Base-by-base conservation (phyloP, 2,888 invertebrate genomes). In the Xestia rhomboidea region DNA sequence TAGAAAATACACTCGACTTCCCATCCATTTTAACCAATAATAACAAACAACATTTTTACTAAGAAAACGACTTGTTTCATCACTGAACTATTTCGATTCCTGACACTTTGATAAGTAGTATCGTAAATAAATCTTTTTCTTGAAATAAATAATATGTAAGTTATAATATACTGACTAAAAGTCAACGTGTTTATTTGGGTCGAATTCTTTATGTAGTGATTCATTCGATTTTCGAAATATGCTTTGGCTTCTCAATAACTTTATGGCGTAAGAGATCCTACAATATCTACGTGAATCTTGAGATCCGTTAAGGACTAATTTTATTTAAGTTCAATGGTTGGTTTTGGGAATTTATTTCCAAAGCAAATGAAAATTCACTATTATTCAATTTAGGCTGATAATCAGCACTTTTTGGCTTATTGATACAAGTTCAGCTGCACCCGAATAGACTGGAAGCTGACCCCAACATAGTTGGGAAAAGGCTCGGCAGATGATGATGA, bases 21-120 rank as follows among this genome's bases (percentile, higher is more conserved):
- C 71, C 75, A 67, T 81, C 68, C 54, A 79, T 84, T 81, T 79
- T 34, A 8, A 51, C 63, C 41, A 62, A 63, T 6, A 86, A 84
- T 76, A 87, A 87, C 73, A 87, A 87, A 88, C 30, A 74, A 82
- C 13, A 69, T 64, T 79, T 75, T 73, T 79, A 73, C 81, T 41
- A 2, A 67, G 64, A 74, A 86, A 77, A 66, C 57, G 34, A 63
- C 72, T 79, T 38, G 70, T 85, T 77, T 83, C 83, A 73, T 81
- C 84, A 84, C 68, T 44, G 24, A 75, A 79, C 73, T 84, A 88
- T 79, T 86, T 77, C 41, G 41, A 76, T 69, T 49, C 41, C 72
- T 78, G 86, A 83, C 82, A 82, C 27, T 44, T 72, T 70, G 69
- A 74, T 66, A 74, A 76, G 63, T 68, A 51, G 60, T 44, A 41